Conservation (phyloP, 2,113 vertebrate species). For the Triplophysa rosa region DNA sequence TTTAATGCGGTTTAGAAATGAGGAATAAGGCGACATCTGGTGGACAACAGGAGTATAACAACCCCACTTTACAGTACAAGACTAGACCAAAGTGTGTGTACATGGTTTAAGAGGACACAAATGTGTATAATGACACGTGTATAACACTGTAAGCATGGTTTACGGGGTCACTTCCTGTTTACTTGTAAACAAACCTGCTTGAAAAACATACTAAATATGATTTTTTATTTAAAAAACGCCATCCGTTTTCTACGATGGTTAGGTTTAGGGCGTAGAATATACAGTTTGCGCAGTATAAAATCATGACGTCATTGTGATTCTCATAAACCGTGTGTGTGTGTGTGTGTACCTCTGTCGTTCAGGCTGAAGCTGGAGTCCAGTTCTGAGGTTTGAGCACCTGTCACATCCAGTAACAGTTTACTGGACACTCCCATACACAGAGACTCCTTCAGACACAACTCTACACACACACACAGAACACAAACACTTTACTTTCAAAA, state of each 20-base stretch:
- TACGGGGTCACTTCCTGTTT: too few species aligned
- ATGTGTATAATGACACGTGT: too few species aligned
- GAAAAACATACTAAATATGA: too few species aligned
- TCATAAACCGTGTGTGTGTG: background rate
- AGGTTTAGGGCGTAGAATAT: too few species aligned
- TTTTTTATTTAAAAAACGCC: too few species aligned
- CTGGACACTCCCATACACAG: conserved; percentile 87
- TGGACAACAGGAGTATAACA: conserved; percentile 40
- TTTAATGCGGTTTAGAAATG: background rate
- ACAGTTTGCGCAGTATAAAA: too few species aligned
- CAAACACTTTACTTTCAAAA: too few species aligned
- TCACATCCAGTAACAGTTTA: conserved; percentile 83
- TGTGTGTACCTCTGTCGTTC: conserved; percentile 69
- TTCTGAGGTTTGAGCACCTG: conserved; percentile 70
- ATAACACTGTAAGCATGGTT: too few species aligned
- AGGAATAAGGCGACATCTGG: conserved; percentile 43
- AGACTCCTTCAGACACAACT: conserved; percentile 85
- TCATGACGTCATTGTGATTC: too few species aligned
- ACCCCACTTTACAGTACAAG: background rate
- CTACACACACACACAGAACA: conserved; percentile 60
- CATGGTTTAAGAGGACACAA: too few species aligned
- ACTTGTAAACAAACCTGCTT: too few species aligned
- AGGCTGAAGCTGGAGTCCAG: conserved; percentile 77
- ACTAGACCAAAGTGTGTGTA: background rate
- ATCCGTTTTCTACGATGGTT: too few species aligned